phyloP scores from a whole-genome alignment of 1,140 invertebrate genomes.

The Lepidurus couesii region DNA sequence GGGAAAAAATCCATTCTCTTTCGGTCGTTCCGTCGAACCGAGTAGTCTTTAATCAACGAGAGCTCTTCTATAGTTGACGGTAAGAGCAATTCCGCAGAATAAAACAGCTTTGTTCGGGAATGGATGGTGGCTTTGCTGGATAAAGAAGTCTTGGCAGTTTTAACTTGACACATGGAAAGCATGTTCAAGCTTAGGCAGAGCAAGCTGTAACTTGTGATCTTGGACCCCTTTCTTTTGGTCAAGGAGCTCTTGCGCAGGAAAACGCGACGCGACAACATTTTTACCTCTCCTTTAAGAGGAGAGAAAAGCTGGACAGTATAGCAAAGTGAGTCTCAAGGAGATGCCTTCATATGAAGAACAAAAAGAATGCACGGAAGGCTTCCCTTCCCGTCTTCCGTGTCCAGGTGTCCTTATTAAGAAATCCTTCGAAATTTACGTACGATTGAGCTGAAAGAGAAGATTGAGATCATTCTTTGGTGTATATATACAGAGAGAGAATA shows the following conservation, averaged over 20 bases:
- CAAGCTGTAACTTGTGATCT: background rate
- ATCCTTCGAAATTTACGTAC: background rate
- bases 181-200: background rate
- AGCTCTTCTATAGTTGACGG: conserved; percentile 1
- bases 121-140: background rate
- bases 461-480: background rate
- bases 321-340: background rate
- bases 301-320: background rate
- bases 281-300: background rate
- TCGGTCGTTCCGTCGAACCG: background rate
- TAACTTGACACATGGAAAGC: conserved; percentile 15
- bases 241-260: background rate
- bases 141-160: background rate
- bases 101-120: background rate
- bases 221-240: background rate
- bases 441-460: background rate
- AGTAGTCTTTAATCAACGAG: background rate
- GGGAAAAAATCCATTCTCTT: background rate
- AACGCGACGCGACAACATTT: background rate
- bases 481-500: too few species aligned
- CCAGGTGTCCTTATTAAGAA: background rate
- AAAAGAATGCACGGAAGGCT: too few species aligned
- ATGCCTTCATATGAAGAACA: background rate
- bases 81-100: background rate
- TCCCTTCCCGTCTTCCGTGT: background rate